Base-by-base conservation (phyloP, 2,888 invertebrate genomes). In the Spialia ferax region DNA sequence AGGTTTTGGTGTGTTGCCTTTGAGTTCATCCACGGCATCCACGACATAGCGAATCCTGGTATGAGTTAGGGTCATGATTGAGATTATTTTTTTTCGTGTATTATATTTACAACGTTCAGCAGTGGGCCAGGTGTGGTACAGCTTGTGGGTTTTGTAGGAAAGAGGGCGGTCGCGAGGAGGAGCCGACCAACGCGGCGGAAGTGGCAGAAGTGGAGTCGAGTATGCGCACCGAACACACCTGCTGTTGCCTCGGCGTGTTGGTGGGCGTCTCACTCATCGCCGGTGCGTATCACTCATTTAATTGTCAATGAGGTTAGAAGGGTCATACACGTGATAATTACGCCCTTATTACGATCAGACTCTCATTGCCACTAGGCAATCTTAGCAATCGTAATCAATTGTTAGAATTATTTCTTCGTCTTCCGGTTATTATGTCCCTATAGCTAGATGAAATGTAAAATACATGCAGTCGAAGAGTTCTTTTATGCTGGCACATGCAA, bases 241-340 rank as follows among this genome's bases (percentile, higher is more conserved):
- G 94, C 87, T 94, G 93, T 86, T 93, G 90, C 84, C 89, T 93
- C 83, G 94, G 90, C 84, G 88, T 92, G 80, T 87, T 94, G 86
- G 89, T 94, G 86, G 93, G 93, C 85, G 83, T 93, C 86, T 91
- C 91, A 81, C 91, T 94, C 88, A 90, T 93, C 82, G 92, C 93
- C 91, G 93, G 94, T 93, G 74, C 70, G 78, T 72, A 50, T 42
- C n/a, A 15, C 6, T 10, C 13, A 11, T 7, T 35, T 2, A 8
- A 2, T 35, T 6, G 2, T 35, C 8, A 35, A 5, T 35, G 10
- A 26, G 26, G 26, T 26, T 2, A 5, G 26, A 26, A 26, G 2
- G 26, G 26, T 5, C 26, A 26, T 26, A 26, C 5, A 26, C 26
- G 26, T 5, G 2, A 7, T 35, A 35, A 35, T 2, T 35, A 11